Evolutionary conservation across 53 echinoderm and acorn worm genomes (phyloP), one percentile per base, ranked within the genome.

Genomic region (Crossaster papposus): DNA sequence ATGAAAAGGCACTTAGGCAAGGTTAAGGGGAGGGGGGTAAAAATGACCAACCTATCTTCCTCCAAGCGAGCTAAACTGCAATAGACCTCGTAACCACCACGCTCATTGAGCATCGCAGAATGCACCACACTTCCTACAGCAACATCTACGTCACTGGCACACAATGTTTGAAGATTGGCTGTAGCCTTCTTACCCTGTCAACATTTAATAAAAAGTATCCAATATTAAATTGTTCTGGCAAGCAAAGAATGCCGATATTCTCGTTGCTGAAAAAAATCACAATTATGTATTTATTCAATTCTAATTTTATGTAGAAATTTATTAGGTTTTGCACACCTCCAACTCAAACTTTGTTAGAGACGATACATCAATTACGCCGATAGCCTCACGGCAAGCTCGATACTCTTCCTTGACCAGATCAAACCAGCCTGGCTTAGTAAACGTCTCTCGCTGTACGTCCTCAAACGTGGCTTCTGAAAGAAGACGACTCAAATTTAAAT

Each of bases 361-460:
- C 15, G 96, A 89, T 96, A 99, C 96, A 53, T 99, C 99, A 93
- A 99, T 96, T 14, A 96, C 90, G 70, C 96, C 93, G 73, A 96
- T 96, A 51, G 94, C 87, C 72, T 99, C 99, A 51, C 96, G 83
- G 79, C 99, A 99, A 2, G 99, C 93, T 93, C 94, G 94, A 84
- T 99, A 96, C 83, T 99, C 99, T 2, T 87, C 90, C 28, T 89
- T 92, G 1, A 94, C 95, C 77, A 90, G 81, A 76, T 99, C 99
- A 92, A 99, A 99, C 96, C 99, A 99, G 54, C 80, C 94, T 15
- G 99, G 99, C 83, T 99, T 99, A 8, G 89, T 89, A 86, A 94
- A 98, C 14, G 93, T 91, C 3, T 92, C 93, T 64, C 35, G 92
- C 92, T 92, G 92, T 9, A 93, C 34, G 6, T 93, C 92, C 35